These are phyloP conservation scores for Chelon labrosus DNA, from an alignment of 2,797 vertebrate species.

Conservation along the genomic window DNA sequence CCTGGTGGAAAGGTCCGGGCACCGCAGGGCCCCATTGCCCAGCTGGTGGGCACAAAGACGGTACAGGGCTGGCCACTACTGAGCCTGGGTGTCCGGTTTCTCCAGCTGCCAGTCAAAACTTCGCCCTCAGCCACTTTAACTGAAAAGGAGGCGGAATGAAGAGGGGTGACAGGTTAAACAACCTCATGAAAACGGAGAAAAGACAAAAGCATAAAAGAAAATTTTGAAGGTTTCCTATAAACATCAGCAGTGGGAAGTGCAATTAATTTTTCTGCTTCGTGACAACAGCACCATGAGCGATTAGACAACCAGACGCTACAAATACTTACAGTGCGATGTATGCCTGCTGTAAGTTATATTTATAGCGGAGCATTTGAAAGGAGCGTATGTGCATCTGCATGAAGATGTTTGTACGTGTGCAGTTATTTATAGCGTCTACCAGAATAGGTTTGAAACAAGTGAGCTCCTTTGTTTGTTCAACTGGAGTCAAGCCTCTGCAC, in stretches of 20 bases:
- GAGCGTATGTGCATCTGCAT: constrained; percentile 45
- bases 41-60: constrained; percentile 78
- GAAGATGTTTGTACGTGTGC: constrained; percentile 58
- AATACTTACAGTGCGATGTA: constrained; percentile 39
- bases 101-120: constrained; percentile 83
- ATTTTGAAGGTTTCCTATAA: constrained; percentile 53
- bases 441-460: constrained; percentile 69
- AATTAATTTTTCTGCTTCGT: constrained; percentile 33
- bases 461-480: constrained; percentile 71
- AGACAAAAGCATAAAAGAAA: constrained; percentile 49
- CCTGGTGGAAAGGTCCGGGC: constrained; percentile 77
- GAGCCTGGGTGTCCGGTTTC: constrained; percentile 83
- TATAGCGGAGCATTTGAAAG: constrained; percentile 61
- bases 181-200: constrained; percentile 64
- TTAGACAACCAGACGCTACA: constrained; percentile 43
- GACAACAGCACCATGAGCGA: constrained; percentile 30
- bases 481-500: constrained; percentile 56
- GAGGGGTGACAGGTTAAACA: constrained; percentile 79
- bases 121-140: constrained; percentile 77
- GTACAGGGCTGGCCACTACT: constrained; percentile 78
- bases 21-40: constrained; percentile 74
- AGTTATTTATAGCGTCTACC: constrained; percentile 76
- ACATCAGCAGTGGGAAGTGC: constrained; percentile 41
- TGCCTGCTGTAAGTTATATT: constrained; percentile 51
- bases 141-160: constrained; percentile 69